These are phyloP conservation scores for Drosophila tani DNA, from an alignment of 1,140 invertebrate species.

Conservation along the genomic window DNA sequence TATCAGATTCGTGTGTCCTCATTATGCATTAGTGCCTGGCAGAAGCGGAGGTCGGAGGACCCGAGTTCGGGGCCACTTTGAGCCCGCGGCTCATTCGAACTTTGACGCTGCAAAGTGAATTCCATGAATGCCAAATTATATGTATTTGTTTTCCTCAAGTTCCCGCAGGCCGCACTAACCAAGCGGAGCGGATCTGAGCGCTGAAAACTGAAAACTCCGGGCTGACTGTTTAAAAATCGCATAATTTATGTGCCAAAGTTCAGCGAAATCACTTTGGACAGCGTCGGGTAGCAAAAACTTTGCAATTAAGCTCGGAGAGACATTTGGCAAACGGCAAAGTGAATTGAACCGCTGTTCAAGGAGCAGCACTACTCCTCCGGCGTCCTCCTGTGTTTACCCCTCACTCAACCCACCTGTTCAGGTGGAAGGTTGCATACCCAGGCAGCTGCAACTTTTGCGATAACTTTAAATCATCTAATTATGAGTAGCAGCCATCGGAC, in stretches of 20 bases:
- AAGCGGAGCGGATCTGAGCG: background rate
- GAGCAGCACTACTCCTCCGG: slow-evolving; percentile 4
- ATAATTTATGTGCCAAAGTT: slow-evolving; percentile 82
- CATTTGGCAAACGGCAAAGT: slow-evolving; percentile 72
- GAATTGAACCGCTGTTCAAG: slow-evolving; percentile 52
- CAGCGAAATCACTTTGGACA: slow-evolving; percentile 77
- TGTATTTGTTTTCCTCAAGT: slow-evolving; percentile 74
- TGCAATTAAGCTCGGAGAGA: slow-evolving; percentile 76
- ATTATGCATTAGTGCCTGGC: slow-evolving; percentile 65
- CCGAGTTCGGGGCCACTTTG: slow-evolving; percentile 45
- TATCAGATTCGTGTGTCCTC: slow-evolving; percentile 76
- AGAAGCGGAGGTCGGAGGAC: slow-evolving; percentile 8
- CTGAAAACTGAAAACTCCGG: background rate
- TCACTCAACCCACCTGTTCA: slow-evolving; percentile 20
- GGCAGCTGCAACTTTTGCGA: slow-evolving; percentile 75
- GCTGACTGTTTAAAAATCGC: slow-evolving; percentile 62
- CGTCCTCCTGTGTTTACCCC: background rate
- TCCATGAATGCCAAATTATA: slow-evolving; percentile 82
- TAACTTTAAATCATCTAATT: slow-evolving; percentile 85
- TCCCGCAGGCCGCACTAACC: slow-evolving; percentile 26
- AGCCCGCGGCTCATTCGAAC: slow-evolving; percentile 72
- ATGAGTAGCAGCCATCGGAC: slow-evolving; percentile 73
- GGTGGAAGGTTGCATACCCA: slow-evolving; percentile 33
- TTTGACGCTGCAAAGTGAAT: slow-evolving; percentile 73
- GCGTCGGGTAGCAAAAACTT: slow-evolving; percentile 59